Evolutionary conservation across 1,140 invertebrate genomes (phyloP), one percentile per base, ranked within the genome.

Genomic region (Drosophila sproati): DNA sequence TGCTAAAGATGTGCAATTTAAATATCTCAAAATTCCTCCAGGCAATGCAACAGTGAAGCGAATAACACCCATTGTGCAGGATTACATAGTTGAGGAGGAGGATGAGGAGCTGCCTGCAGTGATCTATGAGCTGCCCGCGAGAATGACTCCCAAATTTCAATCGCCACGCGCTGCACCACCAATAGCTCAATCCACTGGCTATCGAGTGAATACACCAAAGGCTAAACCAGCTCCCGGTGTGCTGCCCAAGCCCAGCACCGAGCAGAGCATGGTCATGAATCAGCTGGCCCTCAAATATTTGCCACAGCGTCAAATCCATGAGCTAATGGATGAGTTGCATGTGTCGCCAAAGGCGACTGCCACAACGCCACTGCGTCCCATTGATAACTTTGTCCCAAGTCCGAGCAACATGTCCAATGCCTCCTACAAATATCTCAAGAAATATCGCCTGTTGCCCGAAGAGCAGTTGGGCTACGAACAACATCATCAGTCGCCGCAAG

Each of bases 241-340:
- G 2, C 10, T 64, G 20, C 28, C 69, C 39, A 92, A 88, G 32
- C 62, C 83, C 2, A 82, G 59, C 29, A 87, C 87, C 0, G 91
- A 92, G 5, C 86, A 89, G 50, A 92, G 87, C 47, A n/a, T 92
- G 60, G 88, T 89, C 2, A 92, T 92, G 91, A 92, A 92, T 72
- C 91, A 92, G 43, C 56, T 92, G 56, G 91, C 91, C 0, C 56
- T 89, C 0, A 92, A 92, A n/a, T 92, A 92, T 57, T 52, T 92
- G 41, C 87, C 91, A 0, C 91, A 89, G 51, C 68, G 68, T 50
- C 85, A 91, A 31, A 78, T 92, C 4, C 78, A 85, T 7, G 91
- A 91, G 43, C 56, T 92, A 1, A 77, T 92, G 79, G 78, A 91
- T 0, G 91, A 92, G 2, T 41, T 92, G 59, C 74, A 66, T 32